Evolutionary conservation across 2,797 vertebrate genomes (phyloP).

Genomic region (Chrysolophus pictus): DNA sequence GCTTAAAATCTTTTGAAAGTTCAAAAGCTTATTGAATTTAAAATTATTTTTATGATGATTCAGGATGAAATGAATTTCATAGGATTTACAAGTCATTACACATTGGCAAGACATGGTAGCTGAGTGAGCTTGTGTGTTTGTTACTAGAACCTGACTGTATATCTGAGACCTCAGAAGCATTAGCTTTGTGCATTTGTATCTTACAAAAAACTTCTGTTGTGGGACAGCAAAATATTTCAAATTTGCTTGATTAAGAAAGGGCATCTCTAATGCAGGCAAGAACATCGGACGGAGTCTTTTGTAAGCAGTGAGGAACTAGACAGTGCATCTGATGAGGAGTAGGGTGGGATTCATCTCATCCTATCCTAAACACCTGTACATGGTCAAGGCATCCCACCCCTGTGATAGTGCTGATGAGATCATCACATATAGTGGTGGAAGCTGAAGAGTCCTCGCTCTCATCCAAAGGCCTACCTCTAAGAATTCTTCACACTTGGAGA

Average conservation of each 20-base stretch:
- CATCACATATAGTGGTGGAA: neutral
- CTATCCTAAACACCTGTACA: neutral
- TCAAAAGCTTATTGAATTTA: neutral
- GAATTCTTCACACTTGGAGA: neutral
- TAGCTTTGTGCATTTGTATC: neutral
- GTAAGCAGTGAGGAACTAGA: neutral
- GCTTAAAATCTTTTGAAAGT: neutral
- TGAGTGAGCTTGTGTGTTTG: neutral
- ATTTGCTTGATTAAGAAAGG: neutral
- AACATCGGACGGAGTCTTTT: neutral
- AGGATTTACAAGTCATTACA: neutral
- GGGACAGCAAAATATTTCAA: neutral
- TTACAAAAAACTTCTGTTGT: neutral
- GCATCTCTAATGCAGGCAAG: neutral
- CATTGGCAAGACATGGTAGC: neutral
- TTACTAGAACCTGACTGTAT: neutral
- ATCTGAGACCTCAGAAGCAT: neutral
- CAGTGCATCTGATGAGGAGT: neutral
- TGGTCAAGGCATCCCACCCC: neutral
- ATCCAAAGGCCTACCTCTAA: neutral
- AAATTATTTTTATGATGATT: neutral
- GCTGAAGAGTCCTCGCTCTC: neutral
- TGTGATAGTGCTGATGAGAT: neutral
- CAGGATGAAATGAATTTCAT: neutral
- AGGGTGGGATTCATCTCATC: neutral